Percentiles rank a stretch among this genome's conserved stretches.
Evolutionary conservation across 2,797 vertebrate genomes (phyloP).

Genomic region (Lagocephalus sceleratus): DNA sequence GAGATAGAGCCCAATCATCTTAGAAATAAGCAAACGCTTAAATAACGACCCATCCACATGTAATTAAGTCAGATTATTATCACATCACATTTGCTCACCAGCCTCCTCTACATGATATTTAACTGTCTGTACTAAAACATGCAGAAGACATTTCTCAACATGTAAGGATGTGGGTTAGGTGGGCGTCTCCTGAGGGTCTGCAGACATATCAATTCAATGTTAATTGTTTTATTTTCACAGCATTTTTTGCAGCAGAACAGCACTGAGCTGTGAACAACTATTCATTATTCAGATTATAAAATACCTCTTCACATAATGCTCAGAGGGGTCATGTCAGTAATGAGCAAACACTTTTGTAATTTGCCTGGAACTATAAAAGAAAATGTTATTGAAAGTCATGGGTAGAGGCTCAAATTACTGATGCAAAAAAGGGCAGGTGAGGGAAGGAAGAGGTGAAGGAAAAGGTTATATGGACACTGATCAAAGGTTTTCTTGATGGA

Average conservation of each 20-base stretch:
- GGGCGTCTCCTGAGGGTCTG: no score
- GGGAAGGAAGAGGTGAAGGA: slow-evolving; percentile 2
- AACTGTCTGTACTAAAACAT: slow-evolving; percentile 44
- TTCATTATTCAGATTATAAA: slow-evolving; percentile 49
- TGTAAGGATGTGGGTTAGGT: no score
- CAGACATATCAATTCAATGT: no score
- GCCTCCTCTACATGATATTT: slow-evolving; percentile 47
- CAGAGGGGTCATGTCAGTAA: slow-evolving; percentile 8
- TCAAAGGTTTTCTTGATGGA: slow-evolving; percentile 34
- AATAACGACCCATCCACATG: slow-evolving; percentile 51
- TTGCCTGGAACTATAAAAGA: slow-evolving; percentile 12
- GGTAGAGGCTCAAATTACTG: slow-evolving; percentile 12
- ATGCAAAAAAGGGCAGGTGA: slow-evolving; percentile 10
- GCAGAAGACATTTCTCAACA: slow-evolving; percentile 40
- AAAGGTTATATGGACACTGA: slow-evolving; percentile 21
- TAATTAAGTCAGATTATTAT: slow-evolving; percentile 57
- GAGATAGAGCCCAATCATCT: slow-evolving; percentile 12
- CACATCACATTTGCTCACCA: slow-evolving; percentile 49
- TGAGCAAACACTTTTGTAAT: slow-evolving; percentile 15
- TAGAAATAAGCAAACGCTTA: slow-evolving; percentile 47
- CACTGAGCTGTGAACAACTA: slow-evolving; percentile 30
- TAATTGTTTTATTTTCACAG: neutral
- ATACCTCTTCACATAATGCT: slow-evolving; percentile 16
- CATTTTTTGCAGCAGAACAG: slow-evolving; percentile 38
- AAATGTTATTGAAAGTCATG: slow-evolving; percentile 12